These are phyloP conservation scores for Onchidella celtica DNA, from an alignment of 2,888 invertebrate genomes.

Conservation along the genomic window DNA sequence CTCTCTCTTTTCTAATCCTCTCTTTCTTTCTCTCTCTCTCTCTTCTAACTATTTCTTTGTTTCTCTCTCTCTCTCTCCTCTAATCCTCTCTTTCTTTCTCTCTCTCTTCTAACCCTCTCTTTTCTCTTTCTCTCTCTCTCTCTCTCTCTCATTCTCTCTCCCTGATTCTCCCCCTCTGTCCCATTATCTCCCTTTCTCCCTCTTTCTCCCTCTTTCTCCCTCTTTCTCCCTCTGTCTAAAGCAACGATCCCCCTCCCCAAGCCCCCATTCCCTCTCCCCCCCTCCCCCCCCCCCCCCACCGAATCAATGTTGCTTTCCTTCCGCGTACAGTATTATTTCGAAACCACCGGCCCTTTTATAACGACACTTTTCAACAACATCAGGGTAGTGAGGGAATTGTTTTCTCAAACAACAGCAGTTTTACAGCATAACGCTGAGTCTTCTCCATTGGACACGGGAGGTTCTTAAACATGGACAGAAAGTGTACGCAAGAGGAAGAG, in stretches of 20 bases:
- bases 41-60: constrained; percentile 1
- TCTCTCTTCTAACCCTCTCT: background rate
- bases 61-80: background rate
- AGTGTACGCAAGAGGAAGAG: background rate
- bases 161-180: no score
- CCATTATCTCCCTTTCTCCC: constrained; percentile 19
- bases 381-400: background rate
- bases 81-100: constrained; percentile 2
- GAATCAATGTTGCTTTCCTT: no score
- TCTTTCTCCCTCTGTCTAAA: constrained; percentile 27
- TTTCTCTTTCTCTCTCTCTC: background rate
- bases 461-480: background rate
- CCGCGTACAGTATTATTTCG: no score
- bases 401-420: background rate
- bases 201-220: constrained; percentile 31
- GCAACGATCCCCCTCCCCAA: background rate
- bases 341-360: no score
- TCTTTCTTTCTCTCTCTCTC: no score
- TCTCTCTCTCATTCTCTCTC: constrained; percentile 26
- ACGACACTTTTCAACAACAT: no score
- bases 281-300: no score
- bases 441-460: background rate
- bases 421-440: background rate
- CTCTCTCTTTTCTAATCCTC: no score
- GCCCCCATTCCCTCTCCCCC: background rate